Evolutionary conservation across 2,888 invertebrate genomes (phyloP), one percentile per base, ranked within the genome.

Genomic region (Zele albiditarsus): DNA sequence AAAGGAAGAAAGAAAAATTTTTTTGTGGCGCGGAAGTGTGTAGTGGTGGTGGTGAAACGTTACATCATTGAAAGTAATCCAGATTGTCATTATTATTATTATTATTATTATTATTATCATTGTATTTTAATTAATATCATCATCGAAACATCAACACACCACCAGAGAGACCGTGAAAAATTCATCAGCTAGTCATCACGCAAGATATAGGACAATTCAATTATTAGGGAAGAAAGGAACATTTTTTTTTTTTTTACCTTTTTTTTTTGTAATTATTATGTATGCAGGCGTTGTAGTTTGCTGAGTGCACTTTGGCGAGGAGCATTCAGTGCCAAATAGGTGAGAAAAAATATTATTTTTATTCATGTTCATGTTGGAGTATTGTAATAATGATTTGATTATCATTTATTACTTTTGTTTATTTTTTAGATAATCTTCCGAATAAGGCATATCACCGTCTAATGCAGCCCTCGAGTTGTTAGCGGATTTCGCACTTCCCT

Each of bases 371-470:
- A 27, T 23, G 38, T 38, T 67, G 20, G 27, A 4, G 5, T 53
- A n/a, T 60, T 27, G 16, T 16, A n/a, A 20, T 62, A 14, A 12
- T 60, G 10, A 4, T 65, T 12, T 62, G 20, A 58, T 70, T 31
- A 4, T 33, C 33, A 70, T 65, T 60, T 66, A 23, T 62, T 49
- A 23, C 67, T 49, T 31, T 60, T 78, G 4, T 53, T 53, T 53
- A 20, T 1, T 88, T 87, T 38, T 31, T 84, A 89, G 89, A 84
- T 86, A 82, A 85, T 87, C 87, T 88, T 88, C 86, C 85, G 83
- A 83, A 79, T 84, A 85, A 84, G 85, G 89, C 86, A 89, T 87
- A 88, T 88, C 86, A 86, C 80, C 85, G 85, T 86, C 86, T 86
- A 85, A 88, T 88, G 87, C 87, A 85, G 87, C 87, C 83, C 82